Evolutionary conservation across 2,113 vertebrate species (phyloP).

Genomic region (Fukomys damarensis): DNA sequence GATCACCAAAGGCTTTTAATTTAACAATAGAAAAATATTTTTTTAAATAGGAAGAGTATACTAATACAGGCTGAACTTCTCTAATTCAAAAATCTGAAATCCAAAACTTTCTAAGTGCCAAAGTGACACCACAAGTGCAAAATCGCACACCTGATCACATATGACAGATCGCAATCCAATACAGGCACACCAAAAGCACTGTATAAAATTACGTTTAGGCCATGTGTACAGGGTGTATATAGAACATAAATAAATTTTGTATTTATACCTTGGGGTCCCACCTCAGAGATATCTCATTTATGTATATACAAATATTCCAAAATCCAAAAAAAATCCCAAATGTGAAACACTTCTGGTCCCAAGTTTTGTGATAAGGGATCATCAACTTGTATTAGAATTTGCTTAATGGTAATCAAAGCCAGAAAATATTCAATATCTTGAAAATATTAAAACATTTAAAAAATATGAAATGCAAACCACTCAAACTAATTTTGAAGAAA

Average conservation of each 20-base stretch:
- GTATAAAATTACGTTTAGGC: background rate
- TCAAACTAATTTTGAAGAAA: conserved; percentile 51
- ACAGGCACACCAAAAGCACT: background rate
- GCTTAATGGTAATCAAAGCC: conserved; percentile 18
- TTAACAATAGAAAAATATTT: background rate
- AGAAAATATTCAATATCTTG: conserved; percentile 53
- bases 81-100: background rate
- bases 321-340: background rate
- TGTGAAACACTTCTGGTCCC: background rate
- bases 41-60: conserved; percentile 34
- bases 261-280: background rate
- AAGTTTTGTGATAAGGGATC: background rate
- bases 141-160: background rate
- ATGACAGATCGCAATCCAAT: background rate
- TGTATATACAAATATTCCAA: background rate
- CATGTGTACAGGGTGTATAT: background rate
- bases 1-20: background rate
- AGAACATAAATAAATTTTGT: background rate
- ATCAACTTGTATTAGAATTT: conserved; percentile 45
- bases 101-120: background rate
- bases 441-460: conserved; percentile 51
- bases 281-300: background rate
- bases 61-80: background rate
- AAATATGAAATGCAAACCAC: conserved; percentile 1
- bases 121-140: background rate